Percentiles rank a stretch among this genome's conserved stretches.
Evolutionary conservation across 2,888 invertebrate species (phyloP).

Genomic region (Sinotaia quadrata): DNA sequence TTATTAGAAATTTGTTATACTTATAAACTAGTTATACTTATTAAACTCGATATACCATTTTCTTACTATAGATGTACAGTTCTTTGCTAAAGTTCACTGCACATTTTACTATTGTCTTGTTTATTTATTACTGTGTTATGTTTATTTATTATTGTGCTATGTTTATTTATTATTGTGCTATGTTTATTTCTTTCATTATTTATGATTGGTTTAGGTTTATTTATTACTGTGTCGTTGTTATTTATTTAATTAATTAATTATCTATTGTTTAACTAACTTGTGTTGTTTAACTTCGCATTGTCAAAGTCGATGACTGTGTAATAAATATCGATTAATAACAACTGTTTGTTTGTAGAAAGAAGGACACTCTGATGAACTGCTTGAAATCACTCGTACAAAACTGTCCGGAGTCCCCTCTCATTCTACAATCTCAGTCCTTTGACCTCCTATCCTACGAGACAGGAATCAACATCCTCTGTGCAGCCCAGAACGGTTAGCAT

Average conservation of each 20-base stretch:
- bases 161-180: background rate
- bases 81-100: background rate
- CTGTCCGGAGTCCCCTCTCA: conserved; percentile 38
- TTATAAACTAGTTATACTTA: too few relatives aligned
- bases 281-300: too few relatives aligned
- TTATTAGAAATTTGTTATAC: too few relatives aligned
- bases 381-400: conserved; percentile 30
- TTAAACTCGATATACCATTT: too few relatives aligned
- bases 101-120: background rate
- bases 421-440: conserved; percentile 32
- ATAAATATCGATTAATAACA: background rate
- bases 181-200: background rate
- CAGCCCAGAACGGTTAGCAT: conserved; percentile 29
- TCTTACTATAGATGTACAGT: too few relatives aligned
- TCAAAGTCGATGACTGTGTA: background rate
- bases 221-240: background rate
- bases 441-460: conserved; percentile 38
- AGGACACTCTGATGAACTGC: conserved; percentile 31
- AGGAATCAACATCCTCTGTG: conserved; percentile 34
- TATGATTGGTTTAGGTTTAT: background rate
- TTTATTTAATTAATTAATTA: too few relatives aligned
- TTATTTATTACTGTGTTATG: background rate
- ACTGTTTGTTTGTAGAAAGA: conserved; percentile 12
- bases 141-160: background rate
- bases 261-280: too few relatives aligned